Base-by-base conservation (phyloP, 1,140 invertebrate genomes). In the Bicyclus anynana region DNA sequence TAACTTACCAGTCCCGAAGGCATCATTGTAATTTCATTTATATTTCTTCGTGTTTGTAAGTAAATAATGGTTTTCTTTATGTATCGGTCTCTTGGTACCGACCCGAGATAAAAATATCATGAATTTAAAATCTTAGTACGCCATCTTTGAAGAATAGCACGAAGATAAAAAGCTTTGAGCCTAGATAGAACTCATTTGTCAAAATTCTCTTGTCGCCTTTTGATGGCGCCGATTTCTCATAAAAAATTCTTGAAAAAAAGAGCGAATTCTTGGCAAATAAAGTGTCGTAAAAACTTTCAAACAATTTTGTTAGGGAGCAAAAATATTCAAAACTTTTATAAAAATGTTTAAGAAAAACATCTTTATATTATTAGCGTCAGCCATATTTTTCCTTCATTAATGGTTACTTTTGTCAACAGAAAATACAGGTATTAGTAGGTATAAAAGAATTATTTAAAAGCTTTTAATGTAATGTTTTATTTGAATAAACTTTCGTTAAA, bases 131-230 rank as follows among this genome's bases (percentile, higher is more conserved):
- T 38, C 5, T 38, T 2, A 38, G 6, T 38, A 35, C 12, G 37
- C 13, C 5, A 18, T 40, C 17, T 40, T 13, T 6, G 17, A 40
- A 17, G 16, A 17, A 16, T 2, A 27, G 6, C 33, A 33, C 10
- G 12, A 33, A 49, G 13, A 37, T 20, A 50, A 7, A 50, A 50
- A 48, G 21, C 46, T 48, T 27, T 37, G 33, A 35, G 16, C 20
- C 48, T 50, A 50, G 17, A 53, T 50, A 50, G 17, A 53, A 38
- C 50, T 59, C 49, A 55, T 67, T 67, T 62, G 59, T 67, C 60
- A 62, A 44, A 44, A 44, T 42, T 35, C 42, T 67, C 50, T 64
- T 44, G 53, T 29, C 53, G n/a, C 17, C 29, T 20, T 17, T 35
- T 52, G 52, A 59, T 44, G 35, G 9, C 53, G 56, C 13, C 53